A percentile compares a stretch with the other conserved stretches of the same genome.
Evolutionary conservation across 2,113 vertebrate species (phyloP).

Genomic region (Hyla sarda): DNA sequence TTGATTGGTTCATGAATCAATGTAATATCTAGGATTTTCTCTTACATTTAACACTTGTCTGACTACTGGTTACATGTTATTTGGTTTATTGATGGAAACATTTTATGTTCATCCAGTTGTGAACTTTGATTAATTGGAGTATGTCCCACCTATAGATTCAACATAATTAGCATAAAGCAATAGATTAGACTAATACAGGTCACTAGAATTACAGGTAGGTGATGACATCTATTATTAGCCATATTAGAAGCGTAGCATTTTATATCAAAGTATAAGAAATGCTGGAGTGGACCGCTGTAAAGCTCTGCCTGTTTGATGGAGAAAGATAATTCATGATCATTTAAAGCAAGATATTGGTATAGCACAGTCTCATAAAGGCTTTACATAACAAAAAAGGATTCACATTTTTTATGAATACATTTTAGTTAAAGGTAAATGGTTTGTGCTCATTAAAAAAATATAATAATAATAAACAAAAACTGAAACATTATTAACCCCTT

Average conservation of each 20-base stretch:
- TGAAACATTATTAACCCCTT: too few relatives aligned
- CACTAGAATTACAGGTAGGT: neutral
- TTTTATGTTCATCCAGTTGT: constrained; percentile 36
- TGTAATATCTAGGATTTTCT: constrained; percentile 13
- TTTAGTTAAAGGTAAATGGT: too few relatives aligned
- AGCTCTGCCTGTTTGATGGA: neutral
- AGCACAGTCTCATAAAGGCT: neutral
- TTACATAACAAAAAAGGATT: neutral
- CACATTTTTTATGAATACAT: neutral
- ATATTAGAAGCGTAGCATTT: neutral
- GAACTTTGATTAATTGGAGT: constrained; percentile 12
- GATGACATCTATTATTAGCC: too few relatives aligned
- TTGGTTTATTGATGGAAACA: constrained; percentile 10
- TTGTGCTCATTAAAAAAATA: too few relatives aligned
- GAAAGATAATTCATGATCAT: neutral
- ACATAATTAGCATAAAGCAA: neutral
- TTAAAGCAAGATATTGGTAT: neutral
- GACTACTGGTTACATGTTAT: constrained; percentile 29
- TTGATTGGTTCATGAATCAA: constrained; percentile 38
- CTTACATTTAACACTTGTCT: constrained; percentile 40
- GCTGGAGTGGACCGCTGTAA: neutral
- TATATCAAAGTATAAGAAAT: neutral
- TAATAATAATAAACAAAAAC: too few relatives aligned
- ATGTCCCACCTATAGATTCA: neutral
- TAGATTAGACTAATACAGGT: neutral